These are phyloP conservation scores for Paramuricea clavata DNA, from an alignment of 92 coral and sea anemone genomes.

Conservation along the genomic window DNA sequence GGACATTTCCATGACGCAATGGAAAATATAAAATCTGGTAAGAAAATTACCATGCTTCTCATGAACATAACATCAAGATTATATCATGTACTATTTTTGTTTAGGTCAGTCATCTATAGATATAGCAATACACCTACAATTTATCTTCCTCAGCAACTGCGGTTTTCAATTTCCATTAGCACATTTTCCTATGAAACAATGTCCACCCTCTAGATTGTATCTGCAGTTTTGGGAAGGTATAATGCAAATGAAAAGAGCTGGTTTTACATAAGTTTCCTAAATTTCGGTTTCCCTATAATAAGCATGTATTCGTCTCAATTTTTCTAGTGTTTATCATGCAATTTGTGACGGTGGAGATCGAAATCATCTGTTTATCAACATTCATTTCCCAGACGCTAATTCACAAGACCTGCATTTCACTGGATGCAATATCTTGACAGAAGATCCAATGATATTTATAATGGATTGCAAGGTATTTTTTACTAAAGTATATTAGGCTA, in stretches of 20 bases:
- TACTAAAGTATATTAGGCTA: background rate
- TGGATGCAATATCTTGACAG: background rate
- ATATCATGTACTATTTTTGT: background rate
- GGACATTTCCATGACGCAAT: background rate
- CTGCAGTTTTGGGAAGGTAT: conserved; percentile 74
- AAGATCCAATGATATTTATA: conserved; percentile 28
- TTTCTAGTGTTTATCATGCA: conserved; percentile 3
- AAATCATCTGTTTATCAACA: background rate
- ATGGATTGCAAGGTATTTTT: conserved; percentile 44
- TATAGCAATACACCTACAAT: conserved; percentile 54
- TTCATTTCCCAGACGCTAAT: background rate
- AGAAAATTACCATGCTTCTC: too few relatives aligned
- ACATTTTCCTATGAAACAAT: conserved; percentile 69
- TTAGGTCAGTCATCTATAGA: conserved; percentile 5
- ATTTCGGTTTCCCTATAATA: too few relatives aligned
- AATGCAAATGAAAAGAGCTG: too few relatives aligned
- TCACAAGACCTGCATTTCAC: conserved; percentile 9
- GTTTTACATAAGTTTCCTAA: conserved; percentile 65
- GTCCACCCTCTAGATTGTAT: conserved; percentile 59
- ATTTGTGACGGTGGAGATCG: conserved; percentile 25
- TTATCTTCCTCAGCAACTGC: conserved; percentile 65
- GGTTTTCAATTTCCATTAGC: conserved; percentile 78
- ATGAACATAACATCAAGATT: too few relatives aligned
- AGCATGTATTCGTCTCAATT: too few relatives aligned
- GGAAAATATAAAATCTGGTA: conserved; percentile 10